Base-by-base conservation (phyloP, 2,888 invertebrate species). In the Diachrysia chrysitis region DNA sequence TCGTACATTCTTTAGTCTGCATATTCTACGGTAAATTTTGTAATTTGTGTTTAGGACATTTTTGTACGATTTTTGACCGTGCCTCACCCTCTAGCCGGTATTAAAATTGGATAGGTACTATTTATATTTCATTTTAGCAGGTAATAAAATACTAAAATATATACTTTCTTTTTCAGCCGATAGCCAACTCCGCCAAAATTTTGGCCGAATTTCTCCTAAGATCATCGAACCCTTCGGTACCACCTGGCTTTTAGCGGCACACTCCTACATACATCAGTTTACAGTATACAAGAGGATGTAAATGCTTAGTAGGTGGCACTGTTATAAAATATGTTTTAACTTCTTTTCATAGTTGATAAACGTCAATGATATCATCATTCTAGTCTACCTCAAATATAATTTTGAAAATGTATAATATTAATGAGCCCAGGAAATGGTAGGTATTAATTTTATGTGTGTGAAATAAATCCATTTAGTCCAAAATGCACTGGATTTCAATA, bases 221-320 rank as follows among this genome's bases (percentile, higher is more conserved):
- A 2, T 21, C 21, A 21, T 17, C 16, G 14, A 59, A 60, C 0
- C 42, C 63, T 2, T 46, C 25, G 6, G n/a, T 58, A 29, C 56
- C 61, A 0, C 58, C 62, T 5, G 72, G 66, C 7, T 42, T 48
- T 10, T 56, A 56, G 35, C 63, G 62, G 63, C 56, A 14, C 19
- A 16, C n/a, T 21, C 9, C 14, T 21, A 21, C 42, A 2, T 42
- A n/a, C 14, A n/a, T 32, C 21, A n/a, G 3, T 19, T 14, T 9
- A 21, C 16, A 37, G 4, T 51, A 9, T 4, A n/a, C n/a, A n/a
- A 3, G 1, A 12, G 3, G 9, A 10, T n/a, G n/a, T n/a, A 10
- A 10, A 3, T 12, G 12, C 19, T 51, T 19, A 21, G 4, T 51
- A 51, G 21, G 19, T 21, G 12, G 48, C 3, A 7, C 25, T 25